Evolutionary conservation across 2,113 vertebrate species (phyloP).

Genomic region (Passer montanus): DNA sequence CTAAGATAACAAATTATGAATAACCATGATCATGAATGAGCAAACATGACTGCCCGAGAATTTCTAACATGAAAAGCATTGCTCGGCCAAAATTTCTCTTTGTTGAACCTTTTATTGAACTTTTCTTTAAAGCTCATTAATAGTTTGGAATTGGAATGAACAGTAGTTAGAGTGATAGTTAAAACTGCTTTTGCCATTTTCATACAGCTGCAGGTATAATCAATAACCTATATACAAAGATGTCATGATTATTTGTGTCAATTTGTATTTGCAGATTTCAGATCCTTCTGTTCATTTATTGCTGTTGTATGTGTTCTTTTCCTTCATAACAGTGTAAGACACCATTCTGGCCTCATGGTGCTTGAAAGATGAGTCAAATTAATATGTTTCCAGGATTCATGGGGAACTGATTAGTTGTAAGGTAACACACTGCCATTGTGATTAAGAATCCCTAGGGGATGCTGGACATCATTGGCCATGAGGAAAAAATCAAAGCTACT

Average conservation of each 20-base stretch:
- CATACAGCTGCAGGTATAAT: background rate
- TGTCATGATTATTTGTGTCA: background rate
- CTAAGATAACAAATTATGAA: background rate
- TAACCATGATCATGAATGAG: background rate
- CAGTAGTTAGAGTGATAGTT: background rate
- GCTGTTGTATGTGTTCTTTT: background rate
- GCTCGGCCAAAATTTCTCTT: background rate
- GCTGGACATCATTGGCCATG: constrained; percentile 62
- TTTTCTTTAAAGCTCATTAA: background rate
- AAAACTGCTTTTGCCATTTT: background rate
- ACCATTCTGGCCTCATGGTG: constrained; percentile 32
- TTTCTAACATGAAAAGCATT: background rate
- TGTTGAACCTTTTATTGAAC: background rate
- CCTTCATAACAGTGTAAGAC: background rate
- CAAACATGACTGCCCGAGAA: background rate
- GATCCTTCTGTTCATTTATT: background rate
- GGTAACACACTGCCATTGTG: constrained; percentile 58
- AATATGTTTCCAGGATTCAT: constrained; percentile 60
- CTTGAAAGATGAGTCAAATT: constrained; percentile 63
- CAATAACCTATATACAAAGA: background rate
- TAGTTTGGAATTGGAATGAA: background rate
- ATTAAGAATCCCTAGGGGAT: constrained; percentile 63
- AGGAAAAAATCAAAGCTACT: constrained; percentile 71
- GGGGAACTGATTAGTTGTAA: constrained; percentile 64
- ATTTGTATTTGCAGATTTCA: background rate